Evolutionary conservation across 2,113 vertebrate genomes (phyloP), one percentile per base, ranked within the genome.

Genomic region (Phalacrocorax brasilianus): DNA sequence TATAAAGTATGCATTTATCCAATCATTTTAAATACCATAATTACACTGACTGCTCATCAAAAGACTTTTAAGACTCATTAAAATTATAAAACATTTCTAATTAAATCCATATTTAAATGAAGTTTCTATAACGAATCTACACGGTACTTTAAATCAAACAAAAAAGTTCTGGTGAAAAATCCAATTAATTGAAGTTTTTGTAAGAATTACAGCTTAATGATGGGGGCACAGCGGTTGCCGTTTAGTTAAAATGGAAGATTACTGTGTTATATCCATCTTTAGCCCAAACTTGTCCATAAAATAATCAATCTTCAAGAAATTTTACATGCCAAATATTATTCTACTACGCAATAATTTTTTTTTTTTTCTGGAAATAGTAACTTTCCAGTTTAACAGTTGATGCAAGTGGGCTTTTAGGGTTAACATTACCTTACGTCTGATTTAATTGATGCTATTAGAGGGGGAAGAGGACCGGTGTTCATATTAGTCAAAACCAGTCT

Each of bases 61-160:
- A 98, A 98, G 97, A 97, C 92, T 98, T 97, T 96, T 97, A 97
- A 97, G 97, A 97, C 94, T 98, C 97, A 98, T 98, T 98, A 98
- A 98, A 98, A 98, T 98, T 93, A 98, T 97, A 98, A 98, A 98
- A 98, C 92, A 98, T 98, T 98, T 97, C 95, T 98, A 98, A 98
- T 98, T 98, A 98, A 98, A 98, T 97, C 97, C 97, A 97, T 97
- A 98, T 98, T 98, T 98, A 98, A 98, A 98, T 97, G 91, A 98
- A 97, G 94, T 96, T 97, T 97, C 97, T 97, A 96, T 96, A 97
- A 97, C 76, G 83, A 97, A 95, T 94, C 93, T 97, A 95, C 81
- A 73, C 66, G 88, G 91, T 97, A 96, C 94, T 98, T 98, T 95
- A 96, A 97, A 97, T 96, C 93, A 97, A 97, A 97, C 91, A 92